phyloP scores from a whole-genome alignment of 2,113 vertebrate species.

The crab-eating macaque (Macaca fascicularis) region DNA sequence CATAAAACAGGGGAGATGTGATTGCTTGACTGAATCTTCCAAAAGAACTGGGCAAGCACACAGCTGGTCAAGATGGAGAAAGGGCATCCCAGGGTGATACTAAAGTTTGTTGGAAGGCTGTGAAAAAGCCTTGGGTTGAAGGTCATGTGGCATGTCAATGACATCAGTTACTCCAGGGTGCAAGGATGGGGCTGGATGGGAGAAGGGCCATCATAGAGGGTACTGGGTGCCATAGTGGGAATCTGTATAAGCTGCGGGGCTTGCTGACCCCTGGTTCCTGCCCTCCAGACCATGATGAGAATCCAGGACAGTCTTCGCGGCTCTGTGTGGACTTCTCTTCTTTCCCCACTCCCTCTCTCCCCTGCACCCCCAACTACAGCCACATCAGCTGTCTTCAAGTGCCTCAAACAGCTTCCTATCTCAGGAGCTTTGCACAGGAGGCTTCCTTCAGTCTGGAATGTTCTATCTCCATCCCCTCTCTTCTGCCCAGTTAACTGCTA shows the following conservation, averaged over 20 bases:
- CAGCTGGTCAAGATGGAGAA: neutral
- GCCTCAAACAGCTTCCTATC: neutral
- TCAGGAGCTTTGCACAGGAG: neutral
- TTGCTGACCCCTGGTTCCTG: neutral
- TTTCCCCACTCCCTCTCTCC: neutral
- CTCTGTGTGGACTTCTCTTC: neutral
- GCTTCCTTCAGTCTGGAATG: neutral
- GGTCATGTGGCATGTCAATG: neutral
- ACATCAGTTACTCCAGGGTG: rapidly evolving
- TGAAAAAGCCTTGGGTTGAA: neutral
- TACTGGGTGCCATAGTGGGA: neutral
- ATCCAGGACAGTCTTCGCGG: neutral
- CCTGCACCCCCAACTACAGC: neutral
- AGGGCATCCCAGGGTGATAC: neutral
- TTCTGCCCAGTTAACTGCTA: neutral
- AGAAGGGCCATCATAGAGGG: neutral
- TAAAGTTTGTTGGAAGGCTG: neutral
- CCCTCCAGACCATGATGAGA: neutral
- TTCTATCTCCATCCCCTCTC: neutral
- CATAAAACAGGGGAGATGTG: neutral
- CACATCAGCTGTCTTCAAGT: neutral
- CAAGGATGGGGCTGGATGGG: no score
- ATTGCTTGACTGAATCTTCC: neutral
- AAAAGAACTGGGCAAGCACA: neutral
- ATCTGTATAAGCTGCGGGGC: neutral